Percentiles rank a stretch among this genome's conserved stretches.
These are phyloP conservation scores for Rhodeus uyekii DNA, from an alignment of 2,797 vertebrate species.

Conservation along the genomic window DNA sequence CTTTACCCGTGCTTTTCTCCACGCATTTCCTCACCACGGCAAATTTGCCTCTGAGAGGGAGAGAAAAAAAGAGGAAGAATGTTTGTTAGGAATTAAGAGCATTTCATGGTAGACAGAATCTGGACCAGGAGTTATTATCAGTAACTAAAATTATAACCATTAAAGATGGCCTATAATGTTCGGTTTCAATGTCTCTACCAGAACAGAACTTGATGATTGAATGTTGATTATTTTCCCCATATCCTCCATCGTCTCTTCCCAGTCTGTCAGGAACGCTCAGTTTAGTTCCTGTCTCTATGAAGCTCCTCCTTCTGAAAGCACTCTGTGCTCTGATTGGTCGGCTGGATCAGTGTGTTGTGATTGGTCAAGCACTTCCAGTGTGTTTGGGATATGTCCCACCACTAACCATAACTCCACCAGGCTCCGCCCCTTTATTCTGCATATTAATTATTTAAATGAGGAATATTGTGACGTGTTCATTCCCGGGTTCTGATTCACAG, in stretches of 20 bases:
- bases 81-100: background rate
- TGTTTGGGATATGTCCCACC: background rate
- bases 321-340: background rate
- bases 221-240: background rate
- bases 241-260: background rate
- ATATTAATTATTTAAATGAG: background rate
- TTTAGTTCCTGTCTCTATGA: background rate
- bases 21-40: constrained; percentile 92
- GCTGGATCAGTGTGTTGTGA: background rate
- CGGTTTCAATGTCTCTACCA: background rate
- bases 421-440: background rate
- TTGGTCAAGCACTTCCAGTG: background rate
- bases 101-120: no score
- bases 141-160: no score
- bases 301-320: background rate
- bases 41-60: constrained; percentile 84
- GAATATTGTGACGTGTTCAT: background rate
- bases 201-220: background rate
- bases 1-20: constrained; percentile 83
- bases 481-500: no score
- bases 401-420: background rate
- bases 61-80: background rate
- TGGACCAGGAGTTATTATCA: background rate
- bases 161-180: background rate
- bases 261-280: background rate